phyloP scores from a whole-genome alignment of 1,140 invertebrate species.

The Grapholita molesta region DNA sequence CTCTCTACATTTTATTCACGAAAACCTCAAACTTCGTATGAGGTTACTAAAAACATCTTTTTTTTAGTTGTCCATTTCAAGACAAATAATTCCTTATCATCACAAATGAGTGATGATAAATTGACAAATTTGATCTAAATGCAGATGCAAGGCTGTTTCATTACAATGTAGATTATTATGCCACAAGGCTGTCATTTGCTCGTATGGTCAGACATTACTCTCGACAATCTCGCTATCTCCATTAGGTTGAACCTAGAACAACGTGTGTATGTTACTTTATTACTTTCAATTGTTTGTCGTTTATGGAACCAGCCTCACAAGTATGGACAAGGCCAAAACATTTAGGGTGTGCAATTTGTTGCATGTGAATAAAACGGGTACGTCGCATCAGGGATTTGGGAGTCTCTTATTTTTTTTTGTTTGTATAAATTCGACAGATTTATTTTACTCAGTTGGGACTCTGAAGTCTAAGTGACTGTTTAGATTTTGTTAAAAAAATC shows the following conservation, averaged over 20 bases:
- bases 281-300: conserved; percentile 61
- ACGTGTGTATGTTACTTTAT: conserved; percentile 42
- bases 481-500: too few species aligned
- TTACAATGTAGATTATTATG: neutral
- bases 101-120: neutral
- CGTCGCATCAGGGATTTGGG: too few species aligned
- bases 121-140: neutral
- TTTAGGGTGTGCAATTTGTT: conserved; percentile 53
- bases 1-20: too few species aligned
- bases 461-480: too few species aligned
- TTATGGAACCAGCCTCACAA: conserved; percentile 41
- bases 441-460: too few species aligned
- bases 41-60: too few species aligned
- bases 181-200: conserved; percentile 5
- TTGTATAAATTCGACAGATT: too few species aligned
- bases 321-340: conserved; percentile 46
- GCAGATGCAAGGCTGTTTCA: neutral
- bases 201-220: conserved; percentile 1
- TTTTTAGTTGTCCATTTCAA: too few species aligned
- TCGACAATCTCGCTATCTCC: conserved; percentile 5
- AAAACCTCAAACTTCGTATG: too few species aligned
- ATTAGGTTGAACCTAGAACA: neutral
- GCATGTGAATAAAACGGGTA: conserved; percentile 40
- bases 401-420: conserved; percentile 1
- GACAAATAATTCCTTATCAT: too few species aligned